Evolutionary conservation across 2,888 invertebrate species (phyloP), one percentile per base, ranked within the genome.

Genomic region (Phalera bucephala): DNA sequence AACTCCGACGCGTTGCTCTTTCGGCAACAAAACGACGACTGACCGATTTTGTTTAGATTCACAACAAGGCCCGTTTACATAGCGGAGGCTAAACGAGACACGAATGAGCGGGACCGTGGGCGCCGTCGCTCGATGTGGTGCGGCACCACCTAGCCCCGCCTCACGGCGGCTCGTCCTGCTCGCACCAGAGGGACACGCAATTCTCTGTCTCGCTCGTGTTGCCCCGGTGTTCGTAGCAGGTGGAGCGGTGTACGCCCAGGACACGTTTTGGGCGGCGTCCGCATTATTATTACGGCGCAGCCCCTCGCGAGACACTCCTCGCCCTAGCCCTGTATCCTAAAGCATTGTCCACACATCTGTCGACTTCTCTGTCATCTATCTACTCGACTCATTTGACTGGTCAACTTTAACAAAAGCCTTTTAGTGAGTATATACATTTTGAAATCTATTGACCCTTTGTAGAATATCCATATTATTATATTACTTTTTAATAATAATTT

Each of bases 41-140:
- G 91, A 86, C 85, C 81, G 85, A 84, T 85, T 91, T 92, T 94
- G 94, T 94, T 94, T 94, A 93, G 93, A 94, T 93, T 94, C 94
- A 94, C 94, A 94, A 94, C 94, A 94, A 93, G 89, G 84, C 90
- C 88, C 92, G 94, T 94, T 94, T 94, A 94, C 94, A 94, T 94
- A 94, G 93, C 88, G 86, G 84, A 74, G 83, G 84, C 81, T 80
- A 83, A 80, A 70, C 82, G 80, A 80, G 84, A 90, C 83, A 76
- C 86, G 86, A 86, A 86, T 84, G 81, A 86, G 81, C 74, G 73
- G 72, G 69, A 72, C 67, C 64, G 82, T 76, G 78, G 80, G 85
- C 77, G 75, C 74, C 56, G 51, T 68, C 72, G 63, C 36, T 45
- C 48, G 58, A 31, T 48, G 44, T 41, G 55, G 39, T 47, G 45